A percentile compares a stretch with the other conserved stretches of the same genome.
Evolutionary conservation across 1,140 invertebrate genomes (phyloP).

Genomic region (Camponotus floridanus): DNA sequence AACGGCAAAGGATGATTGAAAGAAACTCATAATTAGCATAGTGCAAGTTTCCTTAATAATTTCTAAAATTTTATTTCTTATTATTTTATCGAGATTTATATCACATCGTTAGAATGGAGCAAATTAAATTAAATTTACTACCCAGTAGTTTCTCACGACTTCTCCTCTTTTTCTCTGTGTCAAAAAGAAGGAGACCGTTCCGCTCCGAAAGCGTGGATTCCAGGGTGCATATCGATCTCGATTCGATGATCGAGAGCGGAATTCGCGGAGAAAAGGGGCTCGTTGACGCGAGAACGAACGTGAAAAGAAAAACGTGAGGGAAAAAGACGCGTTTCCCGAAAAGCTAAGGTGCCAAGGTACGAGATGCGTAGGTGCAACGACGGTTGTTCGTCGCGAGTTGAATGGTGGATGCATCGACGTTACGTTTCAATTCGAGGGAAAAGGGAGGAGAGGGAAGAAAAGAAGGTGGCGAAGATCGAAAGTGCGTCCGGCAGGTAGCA

Average conservation of each 20-base stretch:
- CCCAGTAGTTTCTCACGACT: not conserved
- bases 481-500: constrained; percentile 71
- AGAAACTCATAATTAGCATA: not conserved
- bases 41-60: not conserved
- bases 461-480: constrained; percentile 27
- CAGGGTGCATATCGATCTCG: not conserved
- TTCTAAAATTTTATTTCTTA: not conserved
- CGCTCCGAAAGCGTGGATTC: not conserved
- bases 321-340: constrained; percentile 9
- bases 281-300: constrained; percentile 49
- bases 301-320: constrained; percentile 6
- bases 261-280: constrained; percentile 18
- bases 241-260: constrained; percentile 30
- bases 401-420: constrained; percentile 59
- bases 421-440: constrained; percentile 64
- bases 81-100: not conserved
- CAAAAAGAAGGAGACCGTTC: not conserved
- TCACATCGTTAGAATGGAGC: not conserved
- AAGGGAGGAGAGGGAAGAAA: not conserved
- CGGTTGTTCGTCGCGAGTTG: constrained; percentile 48
- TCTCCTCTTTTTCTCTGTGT: not conserved
- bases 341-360: constrained; percentile 41
- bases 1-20: not conserved
- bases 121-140: not conserved
- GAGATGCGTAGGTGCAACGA: constrained; percentile 25